A percentile compares a stretch with the other conserved stretches of the same genome.
Evolutionary conservation across 2,797 vertebrate genomes (phyloP).

Genomic region (Tokudaia muenninki): DNA sequence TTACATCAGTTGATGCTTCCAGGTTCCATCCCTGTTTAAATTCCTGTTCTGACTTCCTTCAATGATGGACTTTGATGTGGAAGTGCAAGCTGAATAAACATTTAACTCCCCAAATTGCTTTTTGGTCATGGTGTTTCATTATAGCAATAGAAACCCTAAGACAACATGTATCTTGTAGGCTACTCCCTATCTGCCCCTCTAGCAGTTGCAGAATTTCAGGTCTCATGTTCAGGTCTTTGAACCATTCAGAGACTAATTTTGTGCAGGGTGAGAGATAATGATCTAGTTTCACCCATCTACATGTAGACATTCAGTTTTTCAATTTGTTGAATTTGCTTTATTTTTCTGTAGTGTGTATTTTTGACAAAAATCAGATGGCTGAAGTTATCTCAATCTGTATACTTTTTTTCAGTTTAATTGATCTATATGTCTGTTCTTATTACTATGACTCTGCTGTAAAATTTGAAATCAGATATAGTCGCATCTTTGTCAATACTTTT

Average conservation of each 20-base stretch:
- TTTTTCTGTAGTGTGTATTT: neutral
- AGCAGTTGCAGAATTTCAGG: neutral
- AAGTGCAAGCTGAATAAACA: neutral
- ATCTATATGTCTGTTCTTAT: neutral
- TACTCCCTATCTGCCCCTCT: neutral
- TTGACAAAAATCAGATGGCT: neutral
- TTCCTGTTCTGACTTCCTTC: neutral
- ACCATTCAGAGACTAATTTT: neutral
- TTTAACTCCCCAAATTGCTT: too few relatives aligned
- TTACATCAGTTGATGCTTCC: neutral
- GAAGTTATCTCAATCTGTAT: neutral
- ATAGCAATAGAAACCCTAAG: neutral
- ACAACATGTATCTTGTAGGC: neutral
- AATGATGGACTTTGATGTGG: neutral
- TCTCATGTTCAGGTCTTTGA: neutral
- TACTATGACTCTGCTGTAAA: neutral
- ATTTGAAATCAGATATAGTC: neutral
- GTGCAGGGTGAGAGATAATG: neutral
- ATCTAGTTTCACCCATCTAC: neutral
- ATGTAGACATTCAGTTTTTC: neutral
- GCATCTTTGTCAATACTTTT: too few relatives aligned
- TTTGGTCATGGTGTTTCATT: neutral
- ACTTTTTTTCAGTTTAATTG: neutral
- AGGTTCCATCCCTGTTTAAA: too few relatives aligned
- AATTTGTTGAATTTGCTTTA: neutral